phyloP scores from a whole-genome alignment of 2,113 vertebrate species.

The Lagenorhynchus albirostris region DNA sequence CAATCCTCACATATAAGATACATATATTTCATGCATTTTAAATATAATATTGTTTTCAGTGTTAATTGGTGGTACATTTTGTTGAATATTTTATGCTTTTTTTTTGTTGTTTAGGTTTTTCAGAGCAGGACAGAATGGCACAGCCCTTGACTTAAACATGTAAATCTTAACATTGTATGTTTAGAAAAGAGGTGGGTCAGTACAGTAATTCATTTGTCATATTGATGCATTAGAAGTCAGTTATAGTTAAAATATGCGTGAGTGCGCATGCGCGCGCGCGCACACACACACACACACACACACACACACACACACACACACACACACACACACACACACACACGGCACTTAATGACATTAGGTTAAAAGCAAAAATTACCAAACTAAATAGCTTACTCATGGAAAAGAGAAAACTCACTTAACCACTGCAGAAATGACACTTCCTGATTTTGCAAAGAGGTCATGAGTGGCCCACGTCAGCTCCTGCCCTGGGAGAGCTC shows the following conservation, averaged over 20 bases:
- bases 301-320: not conserved
- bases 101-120: slow-evolving; percentile 47
- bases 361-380: slow-evolving; percentile 38
- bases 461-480: not conserved
- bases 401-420: slow-evolving; percentile 16
- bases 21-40: slow-evolving; percentile 32
- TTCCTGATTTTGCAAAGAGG: not conserved
- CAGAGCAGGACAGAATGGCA: slow-evolving; percentile 26
- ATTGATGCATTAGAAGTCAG: not conserved
- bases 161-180: slow-evolving; percentile 57
- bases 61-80: slow-evolving; percentile 50
- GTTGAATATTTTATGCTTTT: slow-evolving; percentile 63
- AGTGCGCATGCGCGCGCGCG: fast-evolving
- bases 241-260: not conserved
- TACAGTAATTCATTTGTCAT: not conserved
- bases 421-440: not conserved
- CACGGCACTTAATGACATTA: not conserved
- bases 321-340: not conserved
- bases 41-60: slow-evolving; percentile 50
- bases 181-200: slow-evolving; percentile 20
- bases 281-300: not conserved
- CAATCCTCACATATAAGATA: not conserved
- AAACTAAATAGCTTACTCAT: slow-evolving; percentile 19
- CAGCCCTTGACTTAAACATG: slow-evolving; percentile 69
- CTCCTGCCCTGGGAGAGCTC: not conserved